Evolutionary conservation across 2,888 invertebrate species (phyloP).

Genomic region (Phaonia tiefii): DNA sequence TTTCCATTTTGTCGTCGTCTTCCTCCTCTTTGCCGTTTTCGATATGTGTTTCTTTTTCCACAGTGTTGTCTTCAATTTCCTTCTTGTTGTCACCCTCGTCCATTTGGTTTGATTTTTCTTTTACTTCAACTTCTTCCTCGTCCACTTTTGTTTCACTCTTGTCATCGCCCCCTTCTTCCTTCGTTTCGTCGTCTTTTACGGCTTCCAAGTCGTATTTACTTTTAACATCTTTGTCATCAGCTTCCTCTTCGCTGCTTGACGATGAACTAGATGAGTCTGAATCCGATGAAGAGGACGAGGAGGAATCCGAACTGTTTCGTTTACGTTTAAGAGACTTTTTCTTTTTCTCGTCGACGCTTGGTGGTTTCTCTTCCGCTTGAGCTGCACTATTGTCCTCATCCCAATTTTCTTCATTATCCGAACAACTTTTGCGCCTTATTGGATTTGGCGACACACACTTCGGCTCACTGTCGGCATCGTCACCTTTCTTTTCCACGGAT

Average conservation of each 20-base stretch:
- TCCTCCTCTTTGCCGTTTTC: slow-evolving; percentile 69
- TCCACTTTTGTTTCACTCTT: slow-evolving; percentile 51
- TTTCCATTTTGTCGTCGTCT: slow-evolving; percentile 25
- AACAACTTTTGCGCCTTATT: slow-evolving; percentile 52
- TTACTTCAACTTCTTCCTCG: slow-evolving; percentile 72
- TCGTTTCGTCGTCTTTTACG: slow-evolving; percentile 74
- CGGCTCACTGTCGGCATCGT: slow-evolving; percentile 68
- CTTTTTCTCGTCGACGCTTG: slow-evolving; percentile 64
- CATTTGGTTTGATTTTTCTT: slow-evolving; percentile 76
- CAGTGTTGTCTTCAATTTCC: slow-evolving; percentile 27
- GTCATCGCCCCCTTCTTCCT: slow-evolving; percentile 79
- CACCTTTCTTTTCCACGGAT: slow-evolving; percentile 71
- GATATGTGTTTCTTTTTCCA: slow-evolving; percentile 60
- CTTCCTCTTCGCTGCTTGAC: slow-evolving; percentile 76
- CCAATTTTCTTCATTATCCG: slow-evolving; percentile 75
- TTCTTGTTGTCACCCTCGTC: slow-evolving; percentile 56
- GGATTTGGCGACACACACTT: slow-evolving; percentile 73
- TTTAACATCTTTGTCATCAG: slow-evolving; percentile 78
- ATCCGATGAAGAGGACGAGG: slow-evolving; percentile 73
- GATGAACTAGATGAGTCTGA: slow-evolving; percentile 76
- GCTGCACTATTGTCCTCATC: slow-evolving; percentile 74
- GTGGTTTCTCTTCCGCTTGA: slow-evolving; percentile 71
- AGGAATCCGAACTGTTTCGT: slow-evolving; percentile 73
- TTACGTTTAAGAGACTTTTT: slow-evolving; percentile 71
- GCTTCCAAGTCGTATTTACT: slow-evolving; percentile 75